Evolutionary conservation across 64 coral and sea anemone genomes (phyloP).

Genomic region (Acropora yongei): DNA sequence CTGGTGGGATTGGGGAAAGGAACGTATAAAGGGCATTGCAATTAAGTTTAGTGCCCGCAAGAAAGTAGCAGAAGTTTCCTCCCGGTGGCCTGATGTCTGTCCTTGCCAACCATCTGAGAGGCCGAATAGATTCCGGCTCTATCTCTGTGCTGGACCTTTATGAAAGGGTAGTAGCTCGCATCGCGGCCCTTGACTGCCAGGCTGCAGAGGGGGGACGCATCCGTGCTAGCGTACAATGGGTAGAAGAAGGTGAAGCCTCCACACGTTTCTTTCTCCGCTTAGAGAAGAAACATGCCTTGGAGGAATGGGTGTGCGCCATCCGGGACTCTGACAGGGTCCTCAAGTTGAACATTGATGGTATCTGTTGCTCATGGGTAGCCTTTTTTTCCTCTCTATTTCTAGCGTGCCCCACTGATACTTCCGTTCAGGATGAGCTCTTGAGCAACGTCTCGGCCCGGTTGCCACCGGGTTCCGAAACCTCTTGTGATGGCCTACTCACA

Average conservation of each 20-base stretch:
- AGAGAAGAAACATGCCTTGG: background rate
- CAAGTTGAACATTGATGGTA: background rate
- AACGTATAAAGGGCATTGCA: background rate
- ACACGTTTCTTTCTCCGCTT: background rate
- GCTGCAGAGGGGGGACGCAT: background rate
- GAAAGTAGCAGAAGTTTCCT: too few species aligned
- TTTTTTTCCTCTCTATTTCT: background rate
- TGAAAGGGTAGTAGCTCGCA: background rate
- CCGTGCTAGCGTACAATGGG: background rate
- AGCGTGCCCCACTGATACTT: background rate
- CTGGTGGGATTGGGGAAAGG: slow-evolving; percentile 58
- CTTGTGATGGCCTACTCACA: background rate
- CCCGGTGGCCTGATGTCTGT: background rate
- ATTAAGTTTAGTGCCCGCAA: background rate
- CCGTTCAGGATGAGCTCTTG: background rate
- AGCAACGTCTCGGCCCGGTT: background rate
- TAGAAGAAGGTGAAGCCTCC: background rate
- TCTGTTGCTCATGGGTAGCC: background rate
- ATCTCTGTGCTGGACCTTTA: background rate
- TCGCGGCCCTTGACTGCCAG: background rate
- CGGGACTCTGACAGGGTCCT: background rate
- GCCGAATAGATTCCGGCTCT: background rate
- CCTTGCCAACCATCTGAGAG: background rate
- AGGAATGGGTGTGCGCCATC: background rate
- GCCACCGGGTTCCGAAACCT: background rate